phyloP scores from a whole-genome alignment of 2,113 vertebrate species.

The Xenopus laevis region DNA sequence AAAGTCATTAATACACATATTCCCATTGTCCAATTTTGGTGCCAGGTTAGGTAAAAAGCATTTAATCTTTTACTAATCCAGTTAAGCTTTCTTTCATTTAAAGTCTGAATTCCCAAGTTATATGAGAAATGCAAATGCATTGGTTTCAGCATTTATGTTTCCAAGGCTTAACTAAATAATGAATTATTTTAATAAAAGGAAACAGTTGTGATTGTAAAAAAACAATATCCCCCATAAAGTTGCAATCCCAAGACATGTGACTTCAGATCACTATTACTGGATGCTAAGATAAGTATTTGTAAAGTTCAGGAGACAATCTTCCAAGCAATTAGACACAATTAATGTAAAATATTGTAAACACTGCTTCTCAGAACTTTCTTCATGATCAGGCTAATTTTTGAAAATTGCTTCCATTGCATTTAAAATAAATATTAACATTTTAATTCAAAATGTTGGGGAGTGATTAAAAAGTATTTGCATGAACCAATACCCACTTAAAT shows the following conservation, averaged over 20 bases:
- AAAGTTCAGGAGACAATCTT: constrained; percentile 1
- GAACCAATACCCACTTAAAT: too few relatives aligned
- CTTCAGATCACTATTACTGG: background rate
- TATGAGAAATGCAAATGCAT: constrained; percentile 27
- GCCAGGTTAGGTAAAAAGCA: constrained; percentile 33
- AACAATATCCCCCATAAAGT: too few relatives aligned
- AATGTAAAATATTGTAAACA: background rate
- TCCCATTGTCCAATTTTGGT: constrained; percentile 23
- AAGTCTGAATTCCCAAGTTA: constrained; percentile 35
- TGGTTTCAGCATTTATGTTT: constrained; percentile 18
- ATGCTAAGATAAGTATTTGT: background rate
- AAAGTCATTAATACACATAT: constrained; percentile 36
- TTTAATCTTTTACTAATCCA: constrained; percentile 43
- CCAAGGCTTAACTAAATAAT: constrained; percentile 5
- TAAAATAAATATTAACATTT: too few relatives aligned
- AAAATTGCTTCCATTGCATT: too few relatives aligned
- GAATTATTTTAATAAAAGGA: constrained; percentile 1
- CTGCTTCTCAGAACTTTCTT: background rate
- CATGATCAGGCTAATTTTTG: too few relatives aligned
- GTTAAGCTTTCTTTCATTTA: constrained; percentile 36
- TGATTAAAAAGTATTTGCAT: too few relatives aligned
- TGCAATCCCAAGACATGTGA: background rate
- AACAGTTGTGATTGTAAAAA: background rate
- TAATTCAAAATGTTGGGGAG: too few relatives aligned
- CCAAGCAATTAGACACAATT: constrained; percentile 15